Conservation (phyloP, 2,113 vertebrate genomes). For the Hyperoodon ampullatus region DNA sequence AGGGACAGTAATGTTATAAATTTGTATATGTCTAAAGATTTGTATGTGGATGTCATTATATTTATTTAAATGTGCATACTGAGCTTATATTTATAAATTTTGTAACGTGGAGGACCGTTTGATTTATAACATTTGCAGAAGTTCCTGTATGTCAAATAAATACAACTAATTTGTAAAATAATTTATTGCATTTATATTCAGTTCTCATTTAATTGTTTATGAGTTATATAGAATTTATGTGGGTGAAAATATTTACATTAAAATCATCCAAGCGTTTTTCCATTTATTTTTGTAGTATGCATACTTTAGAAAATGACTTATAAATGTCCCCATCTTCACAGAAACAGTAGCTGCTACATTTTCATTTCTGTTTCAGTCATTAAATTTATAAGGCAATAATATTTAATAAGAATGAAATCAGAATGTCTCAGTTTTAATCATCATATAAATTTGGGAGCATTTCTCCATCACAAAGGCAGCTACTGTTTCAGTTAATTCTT, state of each 20-base stretch:
- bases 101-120: constrained; percentile 67
- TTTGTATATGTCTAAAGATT: constrained; percentile 79
- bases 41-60: constrained; percentile 78
- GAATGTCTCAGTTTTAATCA: constrained; percentile 60
- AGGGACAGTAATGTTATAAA: constrained; percentile 61
- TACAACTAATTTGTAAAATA: constrained; percentile 79
- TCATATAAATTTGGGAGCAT: constrained; percentile 56
- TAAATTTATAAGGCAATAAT: constrained; percentile 46
- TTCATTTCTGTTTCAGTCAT: constrained; percentile 49
- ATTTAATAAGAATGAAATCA: constrained; percentile 62
- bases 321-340: constrained; percentile 76
- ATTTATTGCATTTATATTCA: constrained; percentile 74
- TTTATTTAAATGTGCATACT: constrained; percentile 74
- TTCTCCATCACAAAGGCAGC: constrained; percentile 74
- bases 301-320: constrained; percentile 77
- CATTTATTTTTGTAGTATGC: constrained; percentile 80
- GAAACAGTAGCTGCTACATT: constrained; percentile 84
- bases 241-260: constrained; percentile 79
- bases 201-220: constrained; percentile 80
- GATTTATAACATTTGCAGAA: constrained; percentile 70
- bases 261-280: constrained; percentile 72
- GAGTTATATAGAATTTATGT: constrained; percentile 74
- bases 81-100: constrained; percentile 66
- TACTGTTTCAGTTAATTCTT: constrained; percentile 82
- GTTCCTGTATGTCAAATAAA: constrained; percentile 79